Conservation (phyloP, 1,140 invertebrate species). For the Centruroides sculpturatus region DNA sequence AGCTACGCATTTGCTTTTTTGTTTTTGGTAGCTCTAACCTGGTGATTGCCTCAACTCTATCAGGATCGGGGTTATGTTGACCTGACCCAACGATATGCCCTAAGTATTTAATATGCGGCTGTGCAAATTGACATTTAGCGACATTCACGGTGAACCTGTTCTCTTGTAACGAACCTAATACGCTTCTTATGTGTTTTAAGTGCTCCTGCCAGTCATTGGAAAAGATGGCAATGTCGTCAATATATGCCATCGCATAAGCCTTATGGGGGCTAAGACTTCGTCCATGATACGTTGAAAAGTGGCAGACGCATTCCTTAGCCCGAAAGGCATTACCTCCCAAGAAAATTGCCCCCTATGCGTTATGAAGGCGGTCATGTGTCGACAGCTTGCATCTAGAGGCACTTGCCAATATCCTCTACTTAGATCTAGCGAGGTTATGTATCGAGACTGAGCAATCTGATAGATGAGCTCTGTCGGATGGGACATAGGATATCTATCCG, state of each 20-base stretch:
- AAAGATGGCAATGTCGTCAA: slow-evolving; percentile 24
- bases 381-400: slow-evolving; percentile 22
- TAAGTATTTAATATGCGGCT: slow-evolving; percentile 8
- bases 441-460: slow-evolving; percentile 23
- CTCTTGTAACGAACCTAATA: slow-evolving; percentile 1
- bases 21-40: slow-evolving; percentile 6
- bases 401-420: slow-evolving; percentile 33
- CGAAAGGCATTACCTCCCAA: slow-evolving; percentile 29
- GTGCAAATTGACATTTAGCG: slow-evolving; percentile 10
- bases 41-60: slow-evolving; percentile 4
- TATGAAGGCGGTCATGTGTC: slow-evolving; percentile 31
- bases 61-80: neutral
- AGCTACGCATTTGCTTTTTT: slow-evolving; percentile 1
- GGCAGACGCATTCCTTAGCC: slow-evolving; percentile 28
- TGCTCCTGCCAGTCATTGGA: slow-evolving; percentile 11
- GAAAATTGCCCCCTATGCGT: slow-evolving; percentile 25
- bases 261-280: slow-evolving; percentile 9
- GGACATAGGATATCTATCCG: slow-evolving; percentile 36
- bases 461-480: slow-evolving; percentile 28
- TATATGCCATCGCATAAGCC: slow-evolving; percentile 18
- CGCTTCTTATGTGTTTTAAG: slow-evolving; percentile 1
- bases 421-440: slow-evolving; percentile 34
- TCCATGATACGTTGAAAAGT: slow-evolving; percentile 31
- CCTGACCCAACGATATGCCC: slow-evolving; percentile 8
- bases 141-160: slow-evolving; percentile 1